Conservation (phyloP, 2,888 invertebrate species). For the Cistogaster globosa region DNA sequence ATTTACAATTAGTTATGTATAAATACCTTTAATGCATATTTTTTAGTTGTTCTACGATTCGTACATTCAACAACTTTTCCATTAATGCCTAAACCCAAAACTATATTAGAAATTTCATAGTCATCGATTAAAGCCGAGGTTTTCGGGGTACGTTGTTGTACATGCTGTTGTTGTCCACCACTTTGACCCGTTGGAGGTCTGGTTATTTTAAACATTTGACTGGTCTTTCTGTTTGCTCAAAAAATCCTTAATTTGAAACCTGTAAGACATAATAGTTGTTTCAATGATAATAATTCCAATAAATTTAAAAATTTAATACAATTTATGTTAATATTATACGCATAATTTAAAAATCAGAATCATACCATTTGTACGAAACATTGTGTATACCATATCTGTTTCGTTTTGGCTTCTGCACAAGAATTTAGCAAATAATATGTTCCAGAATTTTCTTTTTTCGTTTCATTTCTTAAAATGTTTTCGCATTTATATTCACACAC, state of each 20-base stretch:
- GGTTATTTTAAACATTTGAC: slow-evolving; percentile 71
- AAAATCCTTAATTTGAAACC: slow-evolving; percentile 9
- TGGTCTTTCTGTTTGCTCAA: slow-evolving; percentile 12
- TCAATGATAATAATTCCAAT: too few species aligned
- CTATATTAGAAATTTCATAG: slow-evolving; percentile 95
- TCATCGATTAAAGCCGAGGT: slow-evolving; percentile 93
- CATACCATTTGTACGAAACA: too few species aligned
- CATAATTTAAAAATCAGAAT: too few species aligned
- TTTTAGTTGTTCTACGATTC: slow-evolving; percentile 88
- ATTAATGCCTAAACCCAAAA: slow-evolving; percentile 98
- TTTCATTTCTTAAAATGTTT: too few species aligned
- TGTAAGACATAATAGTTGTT: neutral
- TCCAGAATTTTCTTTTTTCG: too few species aligned
- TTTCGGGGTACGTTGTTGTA: slow-evolving; percentile 85
- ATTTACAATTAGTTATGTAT: neutral
- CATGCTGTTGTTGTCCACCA: slow-evolving; percentile 71
- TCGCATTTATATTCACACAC: too few species aligned
- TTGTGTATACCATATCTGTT: too few species aligned
- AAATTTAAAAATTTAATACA: too few species aligned
- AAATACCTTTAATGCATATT: slow-evolving; percentile 95
- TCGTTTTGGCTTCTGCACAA: too few species aligned
- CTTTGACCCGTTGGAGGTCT: slow-evolving; percentile 68
- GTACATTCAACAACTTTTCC: slow-evolving; percentile 99
- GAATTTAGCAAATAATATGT: too few species aligned
- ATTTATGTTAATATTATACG: neutral